Evolutionary conservation across 2,113 vertebrate species (phyloP), one percentile per base, ranked within the genome.

Genomic region (Oplegnathus fasciatus): DNA sequence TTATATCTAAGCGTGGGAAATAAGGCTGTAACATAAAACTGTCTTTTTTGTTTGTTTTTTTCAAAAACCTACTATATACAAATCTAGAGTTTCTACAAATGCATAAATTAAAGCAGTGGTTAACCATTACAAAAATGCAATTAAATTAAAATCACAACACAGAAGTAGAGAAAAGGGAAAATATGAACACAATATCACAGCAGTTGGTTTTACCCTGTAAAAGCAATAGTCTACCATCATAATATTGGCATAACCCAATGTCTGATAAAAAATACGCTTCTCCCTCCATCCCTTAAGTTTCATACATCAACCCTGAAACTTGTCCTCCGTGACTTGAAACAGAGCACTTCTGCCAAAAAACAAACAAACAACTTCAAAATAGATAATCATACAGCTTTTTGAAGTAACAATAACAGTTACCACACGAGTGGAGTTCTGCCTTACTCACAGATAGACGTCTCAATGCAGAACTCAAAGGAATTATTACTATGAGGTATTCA

Each of bases 401-500:
- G 92, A 97, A 97, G 95, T 96, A 97, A 97, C 94, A 95, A 96
- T 96, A 96, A 97, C 95, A 97, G 94, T 97, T 96, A 97, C 93
- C 96, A 98, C 97, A 97, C 96, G 94, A 97, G 95, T 96, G 89
- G 96, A 96, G 96, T 97, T 98, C 97, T 97, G 97, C 96, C 95
- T 97, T 96, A 87, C 97, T 97, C 96, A 97, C 96, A 96, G 87
- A 92, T 97, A 97, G 95, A 98, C 96, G 74, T 98, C 96, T 99
- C 96, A 96, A 97, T 97, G 98, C 97, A 95, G 96, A 97, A 98
- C 96, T 96, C 96, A 98, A 98, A 96, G 96, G 95, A 97, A 96
- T 97, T 96, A 97, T 98, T 97, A 97, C 97, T 97, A 97, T 99
- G 98, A 99, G 98, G 98, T 99, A 99, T 99, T 98, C 97, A 96